These are phyloP conservation scores for Campoletis raptor DNA, from an alignment of 2,888 invertebrate genomes.

Conservation along the genomic window DNA sequence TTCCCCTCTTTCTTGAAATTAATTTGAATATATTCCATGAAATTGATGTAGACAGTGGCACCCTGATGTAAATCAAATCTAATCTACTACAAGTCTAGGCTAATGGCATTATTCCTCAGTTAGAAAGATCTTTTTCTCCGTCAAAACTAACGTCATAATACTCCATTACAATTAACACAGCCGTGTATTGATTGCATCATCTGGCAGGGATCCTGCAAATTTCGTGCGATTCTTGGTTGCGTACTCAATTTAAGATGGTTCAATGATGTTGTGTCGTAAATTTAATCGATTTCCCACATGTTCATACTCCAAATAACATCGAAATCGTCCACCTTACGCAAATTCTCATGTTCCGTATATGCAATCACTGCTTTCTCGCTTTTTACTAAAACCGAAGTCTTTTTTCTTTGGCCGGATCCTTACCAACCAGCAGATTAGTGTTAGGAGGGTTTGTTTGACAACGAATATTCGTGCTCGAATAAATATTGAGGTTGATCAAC, in stretches of 20 bases:
- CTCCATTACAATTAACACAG: background rate
- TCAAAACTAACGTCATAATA: conserved; percentile 49
- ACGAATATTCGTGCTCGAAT: conserved; percentile 34
- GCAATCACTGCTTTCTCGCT: background rate
- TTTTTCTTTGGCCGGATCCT: conserved; percentile 16
- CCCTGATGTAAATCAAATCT: background rate
- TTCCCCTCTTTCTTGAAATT: conserved; percentile 20
- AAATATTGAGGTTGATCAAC: conserved; percentile 52
- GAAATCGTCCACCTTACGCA: background rate
- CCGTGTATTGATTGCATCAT: conserved; percentile 67
- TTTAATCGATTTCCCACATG: conserved; percentile 35
- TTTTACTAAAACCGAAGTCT: conserved; percentile 5
- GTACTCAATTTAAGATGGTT: conserved; percentile 68
- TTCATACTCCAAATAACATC: background rate
- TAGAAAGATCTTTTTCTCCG: conserved; percentile 15
- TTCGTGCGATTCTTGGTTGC: conserved; percentile 65
- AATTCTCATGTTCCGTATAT: background rate
- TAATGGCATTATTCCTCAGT: background rate
- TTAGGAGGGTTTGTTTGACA: background rate
- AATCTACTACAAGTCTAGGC: background rate
- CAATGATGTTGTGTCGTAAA: background rate
- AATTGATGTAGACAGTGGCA: background rate
- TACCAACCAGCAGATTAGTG: conserved; percentile 11
- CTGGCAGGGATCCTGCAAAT: conserved; percentile 59
- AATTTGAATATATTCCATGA: conserved; percentile 35